Evolutionary conservation across 2,888 invertebrate species (phyloP), one percentile per base, ranked within the genome.

Genomic region (Arenicola marina): DNA sequence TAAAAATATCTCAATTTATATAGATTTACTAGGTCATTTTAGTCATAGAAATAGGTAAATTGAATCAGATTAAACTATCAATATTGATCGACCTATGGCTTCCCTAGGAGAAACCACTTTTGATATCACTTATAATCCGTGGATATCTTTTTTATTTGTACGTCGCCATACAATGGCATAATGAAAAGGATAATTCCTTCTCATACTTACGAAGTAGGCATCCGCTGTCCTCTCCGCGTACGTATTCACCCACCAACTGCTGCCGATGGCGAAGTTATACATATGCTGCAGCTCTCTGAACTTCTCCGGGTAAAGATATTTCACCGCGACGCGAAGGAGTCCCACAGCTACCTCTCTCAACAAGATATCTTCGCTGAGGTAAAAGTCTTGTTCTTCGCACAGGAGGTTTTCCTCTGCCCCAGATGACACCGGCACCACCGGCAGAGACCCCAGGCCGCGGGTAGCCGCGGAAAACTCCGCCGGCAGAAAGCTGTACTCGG

Each of bases 381-480:
- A 53, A 18, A 24, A 48, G 66, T 63, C 68, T 34, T 44, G 63
- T 44, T 64, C 51, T 38, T 64, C 61, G 61, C 77, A 77, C 56
- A 74, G 57, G 4, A 73, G 61, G 57, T 77, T 76, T 53, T 77
- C 75, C 60, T 75, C 77, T 7, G 70, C 73, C 1, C 67, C 74
- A 0, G 72, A 67, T 3, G 72, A 73, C 15, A 74, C 72, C 1
- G 76, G 76, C 0, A 65, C 67, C 21, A 59, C 4, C 1, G 67
- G 64, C 0, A 74, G 72, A 34, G 75, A 75, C 4, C 76, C 75
- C 24, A 76, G 67, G 0, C 76, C 75, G 1, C 75, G 68, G 2
- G 74, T 62, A 18, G 70, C 54, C 45, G 48, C 43, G 61, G 75
- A 68, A 66, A 63, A 73, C 38, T 51, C 32, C 3, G 38, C 4